Evolutionary conservation across 2,113 vertebrate species (phyloP).

Genomic region (Macquaria ambigua): DNA sequence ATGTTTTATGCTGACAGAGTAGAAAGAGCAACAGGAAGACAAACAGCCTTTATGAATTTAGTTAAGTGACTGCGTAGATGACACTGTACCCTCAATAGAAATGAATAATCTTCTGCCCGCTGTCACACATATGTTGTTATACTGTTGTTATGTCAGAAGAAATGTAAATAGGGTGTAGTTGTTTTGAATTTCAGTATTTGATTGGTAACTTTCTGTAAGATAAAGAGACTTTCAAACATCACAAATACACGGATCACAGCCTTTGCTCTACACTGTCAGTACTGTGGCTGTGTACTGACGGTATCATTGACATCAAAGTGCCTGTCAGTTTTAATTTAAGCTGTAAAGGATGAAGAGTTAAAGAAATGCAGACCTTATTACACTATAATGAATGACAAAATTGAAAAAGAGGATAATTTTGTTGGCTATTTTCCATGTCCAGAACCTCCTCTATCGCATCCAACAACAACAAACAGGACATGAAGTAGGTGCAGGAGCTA

Average conservation of each 20-base stretch:
- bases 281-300: not conserved
- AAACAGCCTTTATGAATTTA: constrained; percentile 72
- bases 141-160: constrained; percentile 24
- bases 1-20: constrained; percentile 71
- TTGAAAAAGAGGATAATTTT: not conserved
- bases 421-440: not conserved
- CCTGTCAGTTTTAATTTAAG: not conserved
- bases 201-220: constrained; percentile 13
- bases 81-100: constrained; percentile 48
- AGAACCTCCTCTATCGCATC: not conserved
- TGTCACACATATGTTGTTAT: constrained; percentile 14
- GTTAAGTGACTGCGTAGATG: constrained; percentile 43
- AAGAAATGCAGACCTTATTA: not conserved
- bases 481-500: not conserved
- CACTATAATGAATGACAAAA: not conserved
- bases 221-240: not conserved
- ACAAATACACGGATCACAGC: not conserved
- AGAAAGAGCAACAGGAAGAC: constrained; percentile 76
- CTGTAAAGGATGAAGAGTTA: not conserved
- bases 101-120: constrained; percentile 18
- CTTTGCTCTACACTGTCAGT: not conserved
- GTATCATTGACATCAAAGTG: not conserved
- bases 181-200: constrained; percentile 35
- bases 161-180: constrained; percentile 21
- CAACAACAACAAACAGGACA: not conserved